A percentile compares a stretch with the other conserved stretches of the same genome.
phyloP scores from a whole-genome alignment of 2,888 invertebrate species.

The Troides helena region DNA sequence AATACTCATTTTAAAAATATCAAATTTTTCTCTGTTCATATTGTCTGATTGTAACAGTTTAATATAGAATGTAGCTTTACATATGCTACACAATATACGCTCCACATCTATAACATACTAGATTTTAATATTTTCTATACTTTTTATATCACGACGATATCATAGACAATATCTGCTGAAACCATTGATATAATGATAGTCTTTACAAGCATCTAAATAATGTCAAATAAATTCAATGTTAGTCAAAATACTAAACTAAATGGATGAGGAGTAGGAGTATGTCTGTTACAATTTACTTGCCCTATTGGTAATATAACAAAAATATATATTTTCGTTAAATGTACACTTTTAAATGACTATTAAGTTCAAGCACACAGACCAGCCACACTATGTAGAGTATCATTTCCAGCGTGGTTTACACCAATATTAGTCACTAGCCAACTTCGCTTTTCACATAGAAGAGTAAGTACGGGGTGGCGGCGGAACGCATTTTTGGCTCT shows the following conservation, averaged over 20 bases:
- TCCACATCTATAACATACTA: slow-evolving; percentile 8
- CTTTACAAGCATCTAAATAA: slow-evolving; percentile 17
- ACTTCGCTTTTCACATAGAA: slow-evolving; percentile 87
- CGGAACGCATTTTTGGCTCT: slow-evolving; percentile 85
- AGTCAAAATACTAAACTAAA: slow-evolving; percentile 4
- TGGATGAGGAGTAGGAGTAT: slow-evolving; percentile 8
- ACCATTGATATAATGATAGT: slow-evolving; percentile 1
- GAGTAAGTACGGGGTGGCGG: slow-evolving; percentile 91
- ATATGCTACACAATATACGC: slow-evolving; percentile 12
- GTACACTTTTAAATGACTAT: slow-evolving; percentile 15
- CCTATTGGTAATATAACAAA: slow-evolving; percentile 29
- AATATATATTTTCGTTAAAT: slow-evolving; percentile 24
- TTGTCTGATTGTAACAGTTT: slow-evolving; percentile 65
- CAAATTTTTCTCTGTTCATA: slow-evolving; percentile 48
- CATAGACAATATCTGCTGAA: neutral
- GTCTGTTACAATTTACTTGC: neutral
- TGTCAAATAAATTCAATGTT: slow-evolving; percentile 11
- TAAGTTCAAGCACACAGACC: slow-evolving; percentile 14
- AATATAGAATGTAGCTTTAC: slow-evolving; percentile 43
- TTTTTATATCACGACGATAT: slow-evolving; percentile 10
- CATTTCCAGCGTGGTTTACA: neutral
- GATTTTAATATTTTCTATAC: slow-evolving; percentile 30
- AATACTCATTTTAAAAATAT: slow-evolving; percentile 38
- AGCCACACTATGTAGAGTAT: slow-evolving; percentile 13
- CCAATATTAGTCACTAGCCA: slow-evolving; percentile 49